A percentile compares a stretch with the other conserved stretches of the same genome.
phyloP scores from a whole-genome alignment of 2,113 vertebrate species.

The Riparia riparia region DNA sequence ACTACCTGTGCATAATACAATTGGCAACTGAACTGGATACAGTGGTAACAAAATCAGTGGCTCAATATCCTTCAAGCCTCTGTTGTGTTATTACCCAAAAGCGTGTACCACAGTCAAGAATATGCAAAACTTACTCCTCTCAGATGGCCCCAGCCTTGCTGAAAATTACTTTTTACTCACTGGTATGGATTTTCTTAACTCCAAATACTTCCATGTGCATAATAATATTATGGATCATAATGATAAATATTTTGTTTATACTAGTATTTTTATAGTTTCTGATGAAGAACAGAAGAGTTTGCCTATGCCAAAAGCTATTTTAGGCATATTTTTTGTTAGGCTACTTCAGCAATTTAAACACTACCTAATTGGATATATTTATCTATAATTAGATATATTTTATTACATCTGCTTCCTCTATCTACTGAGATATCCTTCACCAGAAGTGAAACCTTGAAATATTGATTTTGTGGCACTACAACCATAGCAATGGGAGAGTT shows the following conservation, averaged over 20 bases:
- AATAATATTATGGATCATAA: background rate
- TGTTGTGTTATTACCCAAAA: background rate
- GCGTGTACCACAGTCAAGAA: background rate
- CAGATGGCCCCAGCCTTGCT: background rate
- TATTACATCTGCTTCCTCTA: background rate
- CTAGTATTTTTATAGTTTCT: background rate
- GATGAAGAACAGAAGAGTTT: background rate
- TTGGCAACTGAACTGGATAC: background rate
- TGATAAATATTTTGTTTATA: background rate
- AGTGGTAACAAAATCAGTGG: background rate
- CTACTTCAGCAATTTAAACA: background rate
- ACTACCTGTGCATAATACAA: background rate
- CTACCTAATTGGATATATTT: background rate
- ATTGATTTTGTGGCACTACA: background rate
- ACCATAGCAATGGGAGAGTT: background rate
- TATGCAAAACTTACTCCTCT: background rate
- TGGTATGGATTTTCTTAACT: background rate
- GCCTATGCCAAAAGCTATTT: background rate
- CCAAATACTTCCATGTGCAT: background rate
- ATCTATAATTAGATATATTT: background rate
- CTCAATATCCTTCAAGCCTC: background rate
- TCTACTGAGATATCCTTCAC: background rate
- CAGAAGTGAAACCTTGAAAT: background rate
- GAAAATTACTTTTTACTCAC: background rate
- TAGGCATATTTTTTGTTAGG: background rate